phyloP scores from a whole-genome alignment of 2,113 vertebrate species.

The Hirundichthys speculiger region DNA sequence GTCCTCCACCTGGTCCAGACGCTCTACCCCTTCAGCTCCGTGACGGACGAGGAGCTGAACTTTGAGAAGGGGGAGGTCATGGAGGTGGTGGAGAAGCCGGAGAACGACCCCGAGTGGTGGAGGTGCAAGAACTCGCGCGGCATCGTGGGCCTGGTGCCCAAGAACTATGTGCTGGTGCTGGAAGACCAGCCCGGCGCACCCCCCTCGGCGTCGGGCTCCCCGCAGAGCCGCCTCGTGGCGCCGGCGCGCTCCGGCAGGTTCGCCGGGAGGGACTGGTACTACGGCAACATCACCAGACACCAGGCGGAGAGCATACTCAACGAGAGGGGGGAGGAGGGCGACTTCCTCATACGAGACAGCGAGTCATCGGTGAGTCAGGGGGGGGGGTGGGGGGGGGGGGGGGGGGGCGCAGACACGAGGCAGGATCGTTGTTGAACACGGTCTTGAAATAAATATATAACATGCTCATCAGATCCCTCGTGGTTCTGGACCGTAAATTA shows the following conservation, averaged over 20 bases:
- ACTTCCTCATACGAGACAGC: slow-evolving; percentile 98
- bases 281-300: slow-evolving; percentile 91
- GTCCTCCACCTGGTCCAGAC: slow-evolving; percentile 93
- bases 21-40: slow-evolving; percentile 96
- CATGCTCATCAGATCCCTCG: no score
- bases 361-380: slow-evolving; percentile 98
- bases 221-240: slow-evolving; percentile 74
- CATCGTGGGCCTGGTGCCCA: slow-evolving; percentile 94
- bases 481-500: no score
- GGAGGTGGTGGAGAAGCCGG: slow-evolving; percentile 98
- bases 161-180: slow-evolving; percentile 96
- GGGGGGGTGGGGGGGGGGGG: no score
- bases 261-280: slow-evolving; percentile 97
- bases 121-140: slow-evolving; percentile 93
- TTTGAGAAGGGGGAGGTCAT: slow-evolving; percentile 98
- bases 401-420: no score
- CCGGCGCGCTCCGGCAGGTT: slow-evolving; percentile 90
- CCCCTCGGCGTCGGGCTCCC: slow-evolving; percentile 60
- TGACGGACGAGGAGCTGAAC: slow-evolving; percentile 97
- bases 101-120: slow-evolving; percentile 99
- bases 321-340: slow-evolving; percentile 90
- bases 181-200: slow-evolving; percentile 82
- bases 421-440: no score
- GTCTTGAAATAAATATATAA: no score
- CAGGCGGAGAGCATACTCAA: slow-evolving; percentile 94